Conservation (phyloP, 2,888 invertebrate species). For the Hemithea aestivaria region DNA sequence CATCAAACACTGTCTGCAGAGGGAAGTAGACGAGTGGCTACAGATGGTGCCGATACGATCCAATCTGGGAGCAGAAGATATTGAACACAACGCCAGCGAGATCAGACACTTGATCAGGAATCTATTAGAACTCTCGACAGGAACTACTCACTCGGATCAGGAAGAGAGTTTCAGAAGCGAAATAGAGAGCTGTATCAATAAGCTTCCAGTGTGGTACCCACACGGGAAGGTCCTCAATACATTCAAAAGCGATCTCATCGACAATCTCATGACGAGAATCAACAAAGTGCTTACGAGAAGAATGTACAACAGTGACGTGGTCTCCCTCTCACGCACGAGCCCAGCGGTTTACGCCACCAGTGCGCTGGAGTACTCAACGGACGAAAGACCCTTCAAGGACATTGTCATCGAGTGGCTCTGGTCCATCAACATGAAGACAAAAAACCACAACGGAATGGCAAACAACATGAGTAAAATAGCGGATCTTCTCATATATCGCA, state of each 20-base stretch:
- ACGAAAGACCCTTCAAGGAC: constrained; percentile 1
- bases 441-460: neutral
- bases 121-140: constrained; percentile 29
- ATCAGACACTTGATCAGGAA: constrained; percentile 39
- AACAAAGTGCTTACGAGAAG: neutral
- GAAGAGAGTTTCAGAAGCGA: constrained; percentile 26
- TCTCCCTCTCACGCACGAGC: too few species aligned
- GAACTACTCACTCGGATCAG: constrained; percentile 26
- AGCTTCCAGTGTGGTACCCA: constrained; percentile 40
- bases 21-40: constrained; percentile 38
- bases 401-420: constrained; percentile 8
- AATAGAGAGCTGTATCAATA: constrained; percentile 39
- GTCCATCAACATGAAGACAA: constrained; percentile 2
- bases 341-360: too few species aligned
- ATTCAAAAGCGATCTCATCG: constrained; percentile 32
- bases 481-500: constrained; percentile 5
- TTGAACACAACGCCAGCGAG: constrained; percentile 33
- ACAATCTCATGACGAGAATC: constrained; percentile 38
- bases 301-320: too few species aligned
- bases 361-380: too few species aligned
- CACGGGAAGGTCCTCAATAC: constrained; percentile 29
- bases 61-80: constrained; percentile 28
- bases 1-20: constrained; percentile 34
- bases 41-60: constrained; percentile 37
- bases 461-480: constrained; percentile 9